Evolutionary conservation across 1,140 invertebrate genomes (phyloP), one percentile per base, ranked within the genome.

Genomic region (Orius insidiosus): DNA sequence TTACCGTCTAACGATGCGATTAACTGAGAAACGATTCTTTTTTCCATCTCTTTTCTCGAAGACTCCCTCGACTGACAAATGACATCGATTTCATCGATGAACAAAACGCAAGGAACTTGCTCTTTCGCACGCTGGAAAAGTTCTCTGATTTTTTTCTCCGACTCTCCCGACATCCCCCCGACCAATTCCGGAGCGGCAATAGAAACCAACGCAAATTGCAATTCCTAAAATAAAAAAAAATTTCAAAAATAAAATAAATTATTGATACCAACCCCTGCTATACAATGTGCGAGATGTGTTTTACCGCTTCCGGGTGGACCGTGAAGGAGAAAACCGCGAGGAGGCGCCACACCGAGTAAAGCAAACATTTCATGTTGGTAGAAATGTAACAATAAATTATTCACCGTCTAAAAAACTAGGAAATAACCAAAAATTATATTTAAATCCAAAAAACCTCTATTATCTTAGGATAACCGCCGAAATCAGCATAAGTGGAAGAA

Each of bases 251-350:
- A 7, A 24, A 7, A 24, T 24, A 24, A 24, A 24, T 24, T 24
- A 24, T 18, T 10, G 4, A 41, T 16, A 66, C 69, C 68, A 70
- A 85, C 82, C 50, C 93, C 92, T 45, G 92, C 87, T 54, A 98
- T 85, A 16, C 90, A 89, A 65, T 88, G 68, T 0, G 87, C 92
- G 42, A 98, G 62, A 38, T 92, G 67, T 5, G 86, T 90, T 68
- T 97, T 96, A 0, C 89, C 88, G 66, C 84, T 89, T 1, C 92
- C 92, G 15, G 88, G 85, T 7, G 90, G 90, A 1, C 92, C 92
- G 65, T 90, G 85, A 37, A 94, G 65, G 13, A 93, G 64, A 59
- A 93, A 77, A 33, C 90, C 86, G 58, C 78, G 68, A 0, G 85
- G 84, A 24, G 85, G 77, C 46, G 75, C 76, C 50, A 90, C 72